Evolutionary conservation across 1,140 invertebrate species (phyloP).

Genomic region (Leptopilina clavipes): DNA sequence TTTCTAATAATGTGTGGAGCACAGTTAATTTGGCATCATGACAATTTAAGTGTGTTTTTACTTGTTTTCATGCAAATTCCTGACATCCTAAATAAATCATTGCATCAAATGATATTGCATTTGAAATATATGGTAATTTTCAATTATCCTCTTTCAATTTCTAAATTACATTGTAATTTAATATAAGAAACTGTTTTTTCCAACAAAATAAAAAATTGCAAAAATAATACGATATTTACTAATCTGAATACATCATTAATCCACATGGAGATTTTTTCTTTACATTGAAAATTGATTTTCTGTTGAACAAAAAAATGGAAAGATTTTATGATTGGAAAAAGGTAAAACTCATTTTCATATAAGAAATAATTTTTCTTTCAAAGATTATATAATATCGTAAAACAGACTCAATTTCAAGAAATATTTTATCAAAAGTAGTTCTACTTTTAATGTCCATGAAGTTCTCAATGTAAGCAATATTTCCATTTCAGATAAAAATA

Average conservation of each 20-base stretch:
- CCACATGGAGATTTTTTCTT: not conserved
- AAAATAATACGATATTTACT: not conserved
- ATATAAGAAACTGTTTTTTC: too few species aligned
- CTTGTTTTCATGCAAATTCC: conserved; percentile 1
- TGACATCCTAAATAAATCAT: not conserved
- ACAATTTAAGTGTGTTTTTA: not conserved
- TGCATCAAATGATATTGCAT: not conserved
- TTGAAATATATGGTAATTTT: not conserved
- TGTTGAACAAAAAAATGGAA: not conserved
- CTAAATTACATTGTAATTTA: not conserved
- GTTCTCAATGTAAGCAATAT: too few species aligned
- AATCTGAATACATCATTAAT: not conserved
- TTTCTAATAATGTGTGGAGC: not conserved
- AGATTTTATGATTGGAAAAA: not conserved
- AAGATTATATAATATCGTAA: not conserved
- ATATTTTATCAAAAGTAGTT: too few species aligned
- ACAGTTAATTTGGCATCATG: not conserved
- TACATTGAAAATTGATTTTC: not conserved
- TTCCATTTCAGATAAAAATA: too few species aligned
- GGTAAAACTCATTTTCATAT: not conserved
- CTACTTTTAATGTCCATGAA: too few species aligned
- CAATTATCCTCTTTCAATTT: not conserved
- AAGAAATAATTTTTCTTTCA: not conserved
- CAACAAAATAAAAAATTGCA: not conserved
- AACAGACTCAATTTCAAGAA: not conserved